A percentile compares a stretch with the other conserved stretches of the same genome.
Conservation (phyloP, 2,113 vertebrate genomes). For the Mola mola region DNA sequence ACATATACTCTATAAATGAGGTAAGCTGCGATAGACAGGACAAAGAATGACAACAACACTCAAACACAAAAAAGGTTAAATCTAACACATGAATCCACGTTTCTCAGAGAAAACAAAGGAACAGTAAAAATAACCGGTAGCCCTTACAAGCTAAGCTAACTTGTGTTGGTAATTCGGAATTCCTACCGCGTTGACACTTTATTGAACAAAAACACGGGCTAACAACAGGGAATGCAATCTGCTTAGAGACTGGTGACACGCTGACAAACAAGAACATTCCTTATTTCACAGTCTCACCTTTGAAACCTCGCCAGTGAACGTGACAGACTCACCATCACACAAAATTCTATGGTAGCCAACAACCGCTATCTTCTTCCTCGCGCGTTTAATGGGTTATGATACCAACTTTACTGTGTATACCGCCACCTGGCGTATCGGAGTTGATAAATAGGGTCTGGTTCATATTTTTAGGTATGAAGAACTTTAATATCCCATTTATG, state of each 20-base stretch:
- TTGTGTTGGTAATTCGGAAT: constrained; percentile 28
- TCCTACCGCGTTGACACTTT: background rate
- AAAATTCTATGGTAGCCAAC: background rate
- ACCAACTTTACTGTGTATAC: background rate
- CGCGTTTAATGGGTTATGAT: background rate
- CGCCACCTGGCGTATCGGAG: no score
- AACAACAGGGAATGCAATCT: no score
- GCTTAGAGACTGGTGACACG: background rate
- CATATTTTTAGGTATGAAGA: no score
- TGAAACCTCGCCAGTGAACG: background rate
- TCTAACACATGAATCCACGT: no score
- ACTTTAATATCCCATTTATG: no score
- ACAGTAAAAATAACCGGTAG: background rate
- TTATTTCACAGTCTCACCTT: constrained; percentile 24
- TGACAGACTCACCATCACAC: background rate
- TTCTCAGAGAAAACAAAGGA: no score
- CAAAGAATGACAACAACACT: no score
- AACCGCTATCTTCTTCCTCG: background rate
- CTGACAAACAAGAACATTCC: fast-evolving
- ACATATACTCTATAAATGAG: background rate
- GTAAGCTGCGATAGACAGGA: no score
- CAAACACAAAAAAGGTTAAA: no score
- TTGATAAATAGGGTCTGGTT: no score
- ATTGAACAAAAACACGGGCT: background rate
- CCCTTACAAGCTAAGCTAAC: constrained; percentile 35